Evolutionary conservation across 1,140 invertebrate species (phyloP), one percentile per base, ranked within the genome.

Genomic region (Diorhabda sublineata): DNA sequence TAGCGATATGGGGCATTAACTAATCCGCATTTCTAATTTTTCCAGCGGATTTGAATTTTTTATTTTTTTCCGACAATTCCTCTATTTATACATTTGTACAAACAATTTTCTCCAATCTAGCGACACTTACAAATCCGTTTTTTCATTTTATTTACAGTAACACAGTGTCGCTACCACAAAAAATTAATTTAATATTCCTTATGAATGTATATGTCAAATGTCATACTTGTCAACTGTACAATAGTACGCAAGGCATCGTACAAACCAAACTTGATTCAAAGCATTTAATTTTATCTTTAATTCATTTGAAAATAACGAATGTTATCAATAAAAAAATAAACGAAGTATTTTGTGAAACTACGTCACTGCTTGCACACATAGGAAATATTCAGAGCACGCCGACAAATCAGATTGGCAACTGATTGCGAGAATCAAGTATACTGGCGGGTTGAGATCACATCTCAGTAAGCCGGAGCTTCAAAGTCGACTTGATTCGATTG

Each of bases 101-200:
- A 69, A 26, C 45, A 71, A 71, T 73, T 71, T 67, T 66, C 68
- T 65, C 62, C 69, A 75, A 71, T 72, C 72, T 66, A 75, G 72
- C 74, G 74, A 72, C 68, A 73, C 74, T 72, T 73, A 75, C 72
- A 76, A 76, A 74, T 76, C 70, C 73, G 73, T 74, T 76, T 76
- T 73, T 71, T 72, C 67, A 70, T 73, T 73, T 75, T 71, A 71
- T 58, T 75, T 75, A 61, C 71, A 67, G 61, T 42, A 67, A 44
- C 43, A 11, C 66, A 67, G 58, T 61, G 58, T 8, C 43, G 66
- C 52, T 2, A 26, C 26, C 26, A 26, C 1, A 26, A 26, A 26
- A 26, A 26, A 26, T 2, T 26, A 26, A 26, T 26, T 26, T 26
- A 26, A 26, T 26, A 26, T 26, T 26, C 26, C 26, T 26, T 26